Base-by-base conservation (phyloP, 2,113 vertebrate genomes). In the Otocyon megalotis region DNA sequence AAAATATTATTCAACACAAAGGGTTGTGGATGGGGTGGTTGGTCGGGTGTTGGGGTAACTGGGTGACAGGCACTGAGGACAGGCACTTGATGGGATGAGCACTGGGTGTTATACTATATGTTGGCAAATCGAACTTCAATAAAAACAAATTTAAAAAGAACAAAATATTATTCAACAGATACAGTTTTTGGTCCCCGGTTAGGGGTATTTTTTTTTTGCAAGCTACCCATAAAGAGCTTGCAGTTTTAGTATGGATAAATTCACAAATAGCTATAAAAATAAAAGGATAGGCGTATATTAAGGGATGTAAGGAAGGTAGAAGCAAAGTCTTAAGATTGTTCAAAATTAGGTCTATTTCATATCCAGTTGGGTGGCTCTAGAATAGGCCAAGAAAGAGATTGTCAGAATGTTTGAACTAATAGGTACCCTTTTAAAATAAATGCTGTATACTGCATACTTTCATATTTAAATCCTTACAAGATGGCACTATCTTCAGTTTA, bases 231-330 rank as follows among this genome's bases (percentile, higher is more conserved):
- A 8, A 32, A 77, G 60, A 96, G 65, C 62, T 90, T 87, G 71
- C 13, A 80, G 90, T 74, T 96, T 88, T 96, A 83, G 43, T 69
- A 91, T 32, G 60, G 58, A n/a, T 95, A 60, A 87, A 76, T 84
- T 91, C 60, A 76, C 35, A 88, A 90, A 69, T 80, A 72, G 58
- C 6, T 93, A 83, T 71, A 96, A 71, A 92, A 92, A 92, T 95
- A 79, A 94, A 54, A 90, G 54, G 65, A 90, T 90, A 26, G 14
- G 14, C 60, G 6, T 76, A 63, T 67, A 93, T 2, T 88, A 91
- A 80, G 32, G 74, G 30, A 82, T 4, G 1, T 67, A 48, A 83
- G 28, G 30, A 43, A 79, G 53, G 20, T 95, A 87, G 58, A 92
- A 92, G 48, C 54, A 84, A 60, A 93, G 28, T 72, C 13, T 94